Evolutionary conservation across 2,113 vertebrate species (phyloP).

Genomic region (Lepus europaeus): DNA sequence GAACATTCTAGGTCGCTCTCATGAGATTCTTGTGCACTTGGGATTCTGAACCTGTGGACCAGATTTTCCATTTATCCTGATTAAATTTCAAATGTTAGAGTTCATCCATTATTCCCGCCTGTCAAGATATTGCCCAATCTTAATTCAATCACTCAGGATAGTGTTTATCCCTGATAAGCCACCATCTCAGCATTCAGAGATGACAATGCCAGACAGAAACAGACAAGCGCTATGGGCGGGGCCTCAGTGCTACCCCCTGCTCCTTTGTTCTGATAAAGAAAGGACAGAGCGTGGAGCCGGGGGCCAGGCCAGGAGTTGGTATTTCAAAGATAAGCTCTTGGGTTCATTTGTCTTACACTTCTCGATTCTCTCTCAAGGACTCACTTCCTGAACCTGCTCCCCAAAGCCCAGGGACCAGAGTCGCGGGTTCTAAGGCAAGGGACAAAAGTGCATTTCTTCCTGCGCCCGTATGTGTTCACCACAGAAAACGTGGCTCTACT

Average conservation of each 20-base stretch:
- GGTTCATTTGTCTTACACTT: background rate
- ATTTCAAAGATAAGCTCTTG: background rate
- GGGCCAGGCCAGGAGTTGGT: background rate
- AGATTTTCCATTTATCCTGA: conserved; percentile 12
- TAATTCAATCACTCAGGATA: background rate
- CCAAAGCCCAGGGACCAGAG: background rate
- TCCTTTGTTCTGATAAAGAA: background rate
- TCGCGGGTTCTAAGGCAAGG: background rate
- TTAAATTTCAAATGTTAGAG: conserved; percentile 6
- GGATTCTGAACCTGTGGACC: background rate
- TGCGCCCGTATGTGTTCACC: rapidly evolving
- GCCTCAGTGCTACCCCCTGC: rapidly evolving
- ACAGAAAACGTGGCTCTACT: background rate
- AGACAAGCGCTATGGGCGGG: rapidly evolving
- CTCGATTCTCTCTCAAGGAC: background rate
- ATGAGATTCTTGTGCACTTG: background rate
- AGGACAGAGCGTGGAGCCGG: background rate
- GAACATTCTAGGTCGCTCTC: background rate
- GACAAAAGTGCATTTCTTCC: background rate
- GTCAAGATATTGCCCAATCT: conserved; percentile 39
- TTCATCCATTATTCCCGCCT: conserved; percentile 38
- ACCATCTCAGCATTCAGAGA: rapidly evolving
- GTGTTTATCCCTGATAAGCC: background rate
- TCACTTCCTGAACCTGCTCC: background rate
- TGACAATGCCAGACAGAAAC: rapidly evolving